phyloP scores from a whole-genome alignment of 2,113 vertebrate genomes.

The Cyrtonyx montezumae region DNA sequence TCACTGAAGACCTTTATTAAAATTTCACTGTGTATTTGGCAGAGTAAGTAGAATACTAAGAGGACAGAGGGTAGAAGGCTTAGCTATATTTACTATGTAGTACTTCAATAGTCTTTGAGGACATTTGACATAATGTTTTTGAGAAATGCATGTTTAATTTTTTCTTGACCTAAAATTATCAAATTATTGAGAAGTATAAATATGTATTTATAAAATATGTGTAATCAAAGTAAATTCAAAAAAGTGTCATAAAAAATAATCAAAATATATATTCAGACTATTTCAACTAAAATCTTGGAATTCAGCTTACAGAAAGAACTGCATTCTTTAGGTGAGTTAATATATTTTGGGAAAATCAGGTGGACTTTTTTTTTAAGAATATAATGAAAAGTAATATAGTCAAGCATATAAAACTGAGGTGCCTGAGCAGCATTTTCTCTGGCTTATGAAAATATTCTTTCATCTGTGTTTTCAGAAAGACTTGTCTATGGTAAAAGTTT shows the following conservation, averaged over 20 bases:
- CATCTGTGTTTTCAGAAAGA: not conserved
- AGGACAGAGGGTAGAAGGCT: not conserved
- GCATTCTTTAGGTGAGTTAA: not conserved
- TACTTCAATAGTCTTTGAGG: not conserved
- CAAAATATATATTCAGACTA: not conserved
- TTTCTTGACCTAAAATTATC: not conserved
- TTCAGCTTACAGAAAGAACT: not conserved
- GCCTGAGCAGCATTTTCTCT: not conserved
- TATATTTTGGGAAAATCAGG: not conserved
- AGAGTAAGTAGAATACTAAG: not conserved
- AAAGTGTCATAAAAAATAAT: not conserved
- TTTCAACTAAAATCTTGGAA: not conserved
- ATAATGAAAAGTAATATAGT: not conserved
- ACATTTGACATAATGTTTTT: not conserved
- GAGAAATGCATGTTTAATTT: not conserved
- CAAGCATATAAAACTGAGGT: not conserved
- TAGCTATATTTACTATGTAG: not conserved
- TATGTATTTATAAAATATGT: not conserved
- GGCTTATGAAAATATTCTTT: not conserved
- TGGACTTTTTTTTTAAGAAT: not conserved
- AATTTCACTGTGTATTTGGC: not conserved
- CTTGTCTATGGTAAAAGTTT: not conserved
- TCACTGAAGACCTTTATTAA: conserved; percentile 37
- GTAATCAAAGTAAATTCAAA: not conserved
- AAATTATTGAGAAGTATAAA: not conserved